Conservation (phyloP, 1,140 invertebrate species). For the Rhagoletis zephyria region DNA sequence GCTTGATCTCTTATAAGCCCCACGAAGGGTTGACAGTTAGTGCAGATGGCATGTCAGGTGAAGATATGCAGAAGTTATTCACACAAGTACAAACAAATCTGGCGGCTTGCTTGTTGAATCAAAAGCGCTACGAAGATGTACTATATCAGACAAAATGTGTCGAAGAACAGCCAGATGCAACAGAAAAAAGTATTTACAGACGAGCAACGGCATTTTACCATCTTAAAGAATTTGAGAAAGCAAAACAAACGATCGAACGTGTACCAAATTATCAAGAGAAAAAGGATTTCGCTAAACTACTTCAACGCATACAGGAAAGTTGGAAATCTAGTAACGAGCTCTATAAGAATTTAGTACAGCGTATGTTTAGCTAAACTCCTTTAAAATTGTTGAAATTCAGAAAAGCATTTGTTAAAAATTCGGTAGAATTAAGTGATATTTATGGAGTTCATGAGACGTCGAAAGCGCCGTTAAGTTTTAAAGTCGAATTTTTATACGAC, state of each 20-base stretch:
- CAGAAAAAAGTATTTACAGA: conserved; percentile 70
- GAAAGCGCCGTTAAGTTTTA: too few relatives aligned
- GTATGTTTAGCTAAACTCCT: conserved; percentile 68
- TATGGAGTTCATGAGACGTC: too few relatives aligned
- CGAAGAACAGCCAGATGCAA: conserved; percentile 61
- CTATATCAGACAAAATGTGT: conserved; percentile 69
- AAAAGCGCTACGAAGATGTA: conserved; percentile 71
- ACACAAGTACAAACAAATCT: conserved; percentile 69
- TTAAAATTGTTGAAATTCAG: too few relatives aligned
- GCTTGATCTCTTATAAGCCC: conserved; percentile 68
- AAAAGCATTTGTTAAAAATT: too few relatives aligned
- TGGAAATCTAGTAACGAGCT: conserved; percentile 67
- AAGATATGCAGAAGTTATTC: conserved; percentile 63
- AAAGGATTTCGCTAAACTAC: conserved; percentile 66
- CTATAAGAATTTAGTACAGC: conserved; percentile 69
- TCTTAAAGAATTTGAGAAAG: conserved; percentile 69
- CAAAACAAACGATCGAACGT: conserved; percentile 63
- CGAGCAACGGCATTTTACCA: conserved; percentile 67
- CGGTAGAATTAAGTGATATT: too few relatives aligned
- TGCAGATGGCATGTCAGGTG: conserved; percentile 61
- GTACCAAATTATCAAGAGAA: conserved; percentile 67
- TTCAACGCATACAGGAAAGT: conserved; percentile 62
- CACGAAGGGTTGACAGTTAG: conserved; percentile 64
- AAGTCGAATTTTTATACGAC: too few relatives aligned
- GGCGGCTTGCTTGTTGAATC: conserved; percentile 67